phyloP scores from a whole-genome alignment of 1,140 invertebrate genomes.

The Trichonephila inaurata region DNA sequence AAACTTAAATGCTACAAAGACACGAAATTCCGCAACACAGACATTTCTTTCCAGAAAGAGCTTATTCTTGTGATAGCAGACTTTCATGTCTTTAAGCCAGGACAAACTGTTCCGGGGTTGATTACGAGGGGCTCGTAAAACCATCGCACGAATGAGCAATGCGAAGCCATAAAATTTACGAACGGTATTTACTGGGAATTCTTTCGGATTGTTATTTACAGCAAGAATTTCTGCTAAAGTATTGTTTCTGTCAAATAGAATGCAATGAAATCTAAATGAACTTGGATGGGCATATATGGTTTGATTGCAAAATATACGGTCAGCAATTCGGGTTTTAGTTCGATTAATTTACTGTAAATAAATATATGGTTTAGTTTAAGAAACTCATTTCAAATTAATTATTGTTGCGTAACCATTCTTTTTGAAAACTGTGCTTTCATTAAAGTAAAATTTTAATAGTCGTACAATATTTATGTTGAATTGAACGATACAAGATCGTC shows the following conservation, averaged over 20 bases:
- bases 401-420: no score
- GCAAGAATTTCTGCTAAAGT: neutral
- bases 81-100: neutral
- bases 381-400: no score
- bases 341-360: no score
- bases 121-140: neutral
- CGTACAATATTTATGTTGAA: no score
- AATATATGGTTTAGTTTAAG: no score
- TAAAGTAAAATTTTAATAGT: no score
- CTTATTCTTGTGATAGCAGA: neutral
- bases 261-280: neutral
- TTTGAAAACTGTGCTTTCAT: no score
- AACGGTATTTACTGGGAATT: neutral
- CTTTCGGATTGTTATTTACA: neutral
- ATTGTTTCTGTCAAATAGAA: neutral
- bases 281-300: neutral
- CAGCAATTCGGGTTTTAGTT: no score
- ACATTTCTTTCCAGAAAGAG: neutral
- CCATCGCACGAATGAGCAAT: slow-evolving; percentile 1
- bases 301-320: neutral
- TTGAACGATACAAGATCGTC: no score
- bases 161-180: neutral
- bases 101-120: neutral
- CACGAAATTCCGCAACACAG: neutral
- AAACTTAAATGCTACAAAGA: neutral